These are phyloP conservation scores for Pteropus rufus DNA, from an alignment of 2,797 vertebrate species.

Conservation along the genomic window DNA sequence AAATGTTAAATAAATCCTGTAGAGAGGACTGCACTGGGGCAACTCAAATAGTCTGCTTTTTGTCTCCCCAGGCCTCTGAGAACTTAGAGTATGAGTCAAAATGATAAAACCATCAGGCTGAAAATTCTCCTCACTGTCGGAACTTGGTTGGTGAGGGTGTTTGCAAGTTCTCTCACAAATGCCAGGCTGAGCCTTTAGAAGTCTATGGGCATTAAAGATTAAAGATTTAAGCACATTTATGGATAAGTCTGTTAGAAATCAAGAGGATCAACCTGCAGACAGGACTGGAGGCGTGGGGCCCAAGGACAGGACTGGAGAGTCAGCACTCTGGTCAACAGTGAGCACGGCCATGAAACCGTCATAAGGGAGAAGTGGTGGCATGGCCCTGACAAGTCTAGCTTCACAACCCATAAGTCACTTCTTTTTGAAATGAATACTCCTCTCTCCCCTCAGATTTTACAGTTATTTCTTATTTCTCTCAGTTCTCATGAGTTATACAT, in stretches of 20 bases:
- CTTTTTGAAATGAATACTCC: not conserved
- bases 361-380: not conserved
- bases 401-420: not conserved
- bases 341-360: not conserved
- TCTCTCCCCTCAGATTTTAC: not conserved
- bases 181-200: not conserved
- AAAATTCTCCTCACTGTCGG: not conserved
- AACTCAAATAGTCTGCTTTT: not conserved
- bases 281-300: not conserved
- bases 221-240: not conserved
- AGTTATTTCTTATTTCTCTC: not conserved
- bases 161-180: conserved; percentile 10
- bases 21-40: not conserved
- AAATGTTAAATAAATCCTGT: not conserved
- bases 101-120: not conserved
- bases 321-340: not conserved
- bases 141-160: not conserved
- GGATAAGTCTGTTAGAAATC: not conserved
- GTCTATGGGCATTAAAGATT: not conserved
- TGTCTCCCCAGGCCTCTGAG: not conserved
- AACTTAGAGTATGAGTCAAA: not conserved
- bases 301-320: not conserved
- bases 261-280: not conserved
- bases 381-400: not conserved
- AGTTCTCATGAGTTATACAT: not conserved